Evolutionary conservation across 1,140 invertebrate species (phyloP), one percentile per base, ranked within the genome.

Genomic region (Zaprionus lachaisei): DNA sequence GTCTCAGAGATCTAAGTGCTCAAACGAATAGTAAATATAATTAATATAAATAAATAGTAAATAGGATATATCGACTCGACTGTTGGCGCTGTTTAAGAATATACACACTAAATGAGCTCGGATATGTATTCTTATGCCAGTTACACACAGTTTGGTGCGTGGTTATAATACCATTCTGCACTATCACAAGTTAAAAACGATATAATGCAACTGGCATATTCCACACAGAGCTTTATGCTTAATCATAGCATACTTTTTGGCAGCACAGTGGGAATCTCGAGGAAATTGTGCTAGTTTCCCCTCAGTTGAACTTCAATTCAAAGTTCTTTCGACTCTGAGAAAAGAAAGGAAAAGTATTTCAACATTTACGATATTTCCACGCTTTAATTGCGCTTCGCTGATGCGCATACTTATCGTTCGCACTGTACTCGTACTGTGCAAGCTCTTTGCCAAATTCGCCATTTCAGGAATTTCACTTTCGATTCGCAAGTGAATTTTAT

Each of bases 401-500:
- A 11, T 58, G 51, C 37, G n/a, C 54, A 57, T 57, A 28, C 34
- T 56, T 14, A 65, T 55, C 26, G 55, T 44, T 56, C 7, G 51
- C 55, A 49, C 61, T 63, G 54, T 65, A 11, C 31, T 4, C 47
- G 41, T n/a, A 49, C 41, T 37, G 41, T 47, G 47, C 47, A 41
- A 65, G 63, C 51, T 41, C 55, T 58, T 57, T 28, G 57, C 57
- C 57, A 60, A 68, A 60, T 62, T 24, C 34, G 6, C 58, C 31
- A 20, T 56, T 54, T 24, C 9, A 24, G 11, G 6, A 44, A 65
- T 65, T 44, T 34, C 37, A 56, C 31, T 47, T 26, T 58, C 28
- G 41, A 66, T 58, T 58, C 62, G 31, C 9, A 22, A 22, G 28
- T 58, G 31, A 58, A 75, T 57, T 63, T 58, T 63, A 55, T 72